phyloP scores from a whole-genome alignment of 2,888 invertebrate genomes.

The Orthonychiurus folsomi region DNA sequence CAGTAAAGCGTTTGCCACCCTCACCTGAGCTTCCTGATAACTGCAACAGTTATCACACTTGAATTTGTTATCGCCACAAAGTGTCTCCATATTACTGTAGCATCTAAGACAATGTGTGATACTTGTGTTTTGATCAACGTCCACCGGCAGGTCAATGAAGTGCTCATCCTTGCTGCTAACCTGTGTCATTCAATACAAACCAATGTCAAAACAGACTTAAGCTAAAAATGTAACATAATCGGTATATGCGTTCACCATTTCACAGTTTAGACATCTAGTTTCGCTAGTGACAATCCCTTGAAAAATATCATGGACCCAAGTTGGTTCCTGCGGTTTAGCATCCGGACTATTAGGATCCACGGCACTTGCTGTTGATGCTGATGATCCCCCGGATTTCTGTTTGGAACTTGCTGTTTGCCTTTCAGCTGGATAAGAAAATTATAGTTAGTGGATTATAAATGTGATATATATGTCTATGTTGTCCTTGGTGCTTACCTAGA shows the following conservation, averaged over 20 bases:
- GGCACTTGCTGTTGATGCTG: neutral
- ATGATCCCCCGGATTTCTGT: conserved; percentile 19
- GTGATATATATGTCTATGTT: no score
- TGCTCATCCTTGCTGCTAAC: conserved; percentile 97
- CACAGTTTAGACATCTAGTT: conserved; percentile 97
- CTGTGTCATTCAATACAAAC: conserved; percentile 43
- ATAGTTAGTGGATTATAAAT: no score
- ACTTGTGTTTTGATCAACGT: conserved; percentile 98
- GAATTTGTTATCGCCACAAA: conserved; percentile 98
- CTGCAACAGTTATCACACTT: conserved; percentile 99
- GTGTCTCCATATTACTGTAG: conserved; percentile 96
- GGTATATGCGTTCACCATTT: conserved; percentile 70
- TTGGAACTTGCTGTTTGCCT: conserved; percentile 48
- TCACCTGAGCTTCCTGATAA: conserved; percentile 91
- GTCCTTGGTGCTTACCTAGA: conserved; percentile 79
- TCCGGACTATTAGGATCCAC: conserved; percentile 18
- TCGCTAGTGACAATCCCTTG: conserved; percentile 99
- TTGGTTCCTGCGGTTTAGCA: conserved; percentile 61
- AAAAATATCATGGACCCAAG: conserved; percentile 99
- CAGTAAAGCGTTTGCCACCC: neutral
- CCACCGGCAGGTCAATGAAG: conserved; percentile 97
- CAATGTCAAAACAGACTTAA: conserved; percentile 14
- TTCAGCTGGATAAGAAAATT: conserved; percentile 54
- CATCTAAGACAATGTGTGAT: conserved; percentile 96
- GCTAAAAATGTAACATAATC: neutral